Percentiles rank a stretch among this genome's conserved stretches.
phyloP scores from a whole-genome alignment of 1,140 invertebrate species.

The Drosophila cardini region DNA sequence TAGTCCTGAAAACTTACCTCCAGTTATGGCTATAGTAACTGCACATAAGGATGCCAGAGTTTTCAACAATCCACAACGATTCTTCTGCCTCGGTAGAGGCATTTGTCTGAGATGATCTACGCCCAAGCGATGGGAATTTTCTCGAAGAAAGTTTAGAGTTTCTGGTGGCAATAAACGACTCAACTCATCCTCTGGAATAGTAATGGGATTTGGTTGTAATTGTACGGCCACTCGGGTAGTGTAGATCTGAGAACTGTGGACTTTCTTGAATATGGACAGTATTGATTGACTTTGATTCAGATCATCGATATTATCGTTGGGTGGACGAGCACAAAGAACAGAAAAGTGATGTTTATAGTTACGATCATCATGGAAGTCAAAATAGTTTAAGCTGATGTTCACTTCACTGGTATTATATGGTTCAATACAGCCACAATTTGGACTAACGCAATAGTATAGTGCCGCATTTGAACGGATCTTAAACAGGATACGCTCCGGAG shows the following conservation, averaged over 20 bases:
- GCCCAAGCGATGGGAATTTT: background rate
- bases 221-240: slow-evolving; percentile 18
- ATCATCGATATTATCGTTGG: background rate
- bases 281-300: background rate
- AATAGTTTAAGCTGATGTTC: slow-evolving; percentile 19
- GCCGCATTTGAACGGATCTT: slow-evolving; percentile 51
- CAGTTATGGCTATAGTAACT: background rate
- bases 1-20: slow-evolving; percentile 24
- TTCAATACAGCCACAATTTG: slow-evolving; percentile 32
- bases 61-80: slow-evolving; percentile 1
- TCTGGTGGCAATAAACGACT: background rate
- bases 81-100: background rate
- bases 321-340: slow-evolving; percentile 13
- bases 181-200: background rate
- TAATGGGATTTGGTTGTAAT: background rate
- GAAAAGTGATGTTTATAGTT: slow-evolving; percentile 42
- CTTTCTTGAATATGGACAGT: slow-evolving; percentile 22
- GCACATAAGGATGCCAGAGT: background rate
- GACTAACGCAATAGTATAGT: slow-evolving; percentile 28
- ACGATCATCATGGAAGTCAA: slow-evolving; percentile 12
- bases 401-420: slow-evolving; percentile 45
- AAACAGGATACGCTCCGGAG: slow-evolving; percentile 19
- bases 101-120: slow-evolving; percentile 6
- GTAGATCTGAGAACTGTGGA: background rate
- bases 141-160: background rate